Conservation (phyloP, 30 jellyfish, hydroid and myxozoan genomes). For the Pelagia noctiluca region DNA sequence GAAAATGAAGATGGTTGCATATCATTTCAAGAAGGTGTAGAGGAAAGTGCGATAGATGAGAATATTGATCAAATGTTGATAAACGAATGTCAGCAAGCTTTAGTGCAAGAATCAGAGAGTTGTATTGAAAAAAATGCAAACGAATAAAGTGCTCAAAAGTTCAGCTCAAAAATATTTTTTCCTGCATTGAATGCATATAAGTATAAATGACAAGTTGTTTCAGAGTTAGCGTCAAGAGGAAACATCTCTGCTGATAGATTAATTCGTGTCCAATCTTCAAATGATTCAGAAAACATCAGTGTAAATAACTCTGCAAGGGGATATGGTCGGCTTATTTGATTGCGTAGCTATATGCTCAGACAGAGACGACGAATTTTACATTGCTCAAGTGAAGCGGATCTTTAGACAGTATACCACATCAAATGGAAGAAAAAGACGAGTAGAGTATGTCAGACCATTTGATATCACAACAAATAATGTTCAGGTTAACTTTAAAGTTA, state of each 20-base stretch:
- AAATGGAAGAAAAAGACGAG: conserved; percentile 16
- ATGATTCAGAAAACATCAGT: not conserved
- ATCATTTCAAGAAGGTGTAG: not conserved
- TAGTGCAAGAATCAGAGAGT: conserved; percentile 3
- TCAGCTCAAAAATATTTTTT: conserved; percentile 25
- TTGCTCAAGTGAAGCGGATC: conserved; percentile 30
- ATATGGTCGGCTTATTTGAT: conserved; percentile 42
- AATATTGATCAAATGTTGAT: conserved; percentile 18
- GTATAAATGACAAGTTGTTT: conserved; percentile 24
- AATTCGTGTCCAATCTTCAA: conserved; percentile 22
- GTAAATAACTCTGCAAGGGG: conserved; percentile 6
- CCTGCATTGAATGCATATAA: conserved; percentile 30
- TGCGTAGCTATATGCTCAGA: conserved; percentile 36
- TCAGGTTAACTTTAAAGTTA: conserved; percentile 38
- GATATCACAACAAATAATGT: conserved; percentile 8
- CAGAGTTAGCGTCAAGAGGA: conserved; percentile 20
- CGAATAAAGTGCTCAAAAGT: conserved; percentile 15
- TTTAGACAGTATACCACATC: conserved; percentile 13
- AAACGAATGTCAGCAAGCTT: conserved; percentile 8
- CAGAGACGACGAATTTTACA: conserved; percentile 18
- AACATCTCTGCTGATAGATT: conserved; percentile 16
- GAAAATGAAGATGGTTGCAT: conserved; percentile 24
- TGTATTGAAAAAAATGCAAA: conserved; percentile 13
- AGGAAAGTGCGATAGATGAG: conserved; percentile 12
- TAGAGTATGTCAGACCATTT: conserved; percentile 44